These are phyloP conservation scores for Dryobotodes eremita DNA, from an alignment of 2,888 invertebrate genomes.

Conservation along the genomic window DNA sequence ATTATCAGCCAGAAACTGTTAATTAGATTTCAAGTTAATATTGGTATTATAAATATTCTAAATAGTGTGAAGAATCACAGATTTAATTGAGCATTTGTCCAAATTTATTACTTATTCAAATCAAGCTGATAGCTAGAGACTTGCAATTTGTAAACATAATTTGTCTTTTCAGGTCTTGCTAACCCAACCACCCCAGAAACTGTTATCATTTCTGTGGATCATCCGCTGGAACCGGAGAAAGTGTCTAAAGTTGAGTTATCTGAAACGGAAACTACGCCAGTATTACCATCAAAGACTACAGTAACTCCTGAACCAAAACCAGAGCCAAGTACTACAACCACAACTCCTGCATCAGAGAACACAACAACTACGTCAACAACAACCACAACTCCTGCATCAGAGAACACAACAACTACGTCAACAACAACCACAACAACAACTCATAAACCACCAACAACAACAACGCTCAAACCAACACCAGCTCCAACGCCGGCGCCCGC, in stretches of 20 bases:
- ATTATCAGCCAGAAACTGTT: neutral
- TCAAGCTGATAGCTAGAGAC: neutral
- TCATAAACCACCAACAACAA: constrained; percentile 79
- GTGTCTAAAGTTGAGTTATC: neutral
- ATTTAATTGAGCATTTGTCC: neutral
- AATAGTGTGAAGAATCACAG: neutral
- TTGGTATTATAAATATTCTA: neutral
- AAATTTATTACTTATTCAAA: neutral
- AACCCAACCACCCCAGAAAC: neutral
- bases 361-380: constrained; percentile 50
- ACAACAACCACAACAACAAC: neutral
- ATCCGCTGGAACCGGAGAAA: neutral
- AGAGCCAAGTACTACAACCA: neutral
- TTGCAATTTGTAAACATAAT: neutral
- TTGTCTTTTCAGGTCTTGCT: constrained; percentile 43
- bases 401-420: constrained; percentile 68
- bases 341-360: constrained; percentile 8
- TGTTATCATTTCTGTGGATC: neutral
- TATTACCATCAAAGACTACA: neutral
- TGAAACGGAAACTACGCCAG: neutral
- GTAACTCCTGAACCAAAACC: neutral
- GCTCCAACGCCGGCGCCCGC: constrained; percentile 72
- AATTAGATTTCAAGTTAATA: neutral
- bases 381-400: constrained; percentile 68
- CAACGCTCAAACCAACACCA: constrained; percentile 67